Base-by-base conservation (phyloP, 2,797 vertebrate species). In the Notoglanidium macrostoma region DNA sequence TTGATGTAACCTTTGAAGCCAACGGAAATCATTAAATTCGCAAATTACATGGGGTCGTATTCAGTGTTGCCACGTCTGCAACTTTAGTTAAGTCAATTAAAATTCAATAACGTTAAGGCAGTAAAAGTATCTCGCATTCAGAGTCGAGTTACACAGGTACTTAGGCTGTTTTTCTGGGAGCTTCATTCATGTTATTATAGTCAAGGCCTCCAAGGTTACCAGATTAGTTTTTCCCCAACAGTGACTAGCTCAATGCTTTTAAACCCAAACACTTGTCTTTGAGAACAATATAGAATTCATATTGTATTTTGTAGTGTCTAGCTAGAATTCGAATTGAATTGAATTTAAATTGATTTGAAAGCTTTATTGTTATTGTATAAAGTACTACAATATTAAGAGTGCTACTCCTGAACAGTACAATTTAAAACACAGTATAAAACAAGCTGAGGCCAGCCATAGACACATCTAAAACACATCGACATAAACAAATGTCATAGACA, bases 1-100 rank as follows among this genome's bases (percentile, higher is more conserved):
- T 84, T 44, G 83, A 76, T 85, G 77, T 89, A 77, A 81, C 82
- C 76, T 89, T 79, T 76, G 59, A 55, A 82, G 65, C 65, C 70
- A 84, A 44, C 2, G 29, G 67, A 84, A 84, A 84, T 70, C 83
- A 59, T 84, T 84, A 84, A 84, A 73, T 26, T 32, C 5, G 2
- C 54, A 84, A 73, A 84, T 84, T 57, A 72, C 82, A 72, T n/a
- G 26, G 63, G 44, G 67, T 70, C 29, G 19, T 72, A 72, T 72
- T 72, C 51, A 17, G 83, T 57, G 83, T 59, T 59, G 83, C 83
- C 10, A 19, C 67, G 23, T 84, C 67, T 72, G 83, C 83, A 11
- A 35, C 32, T 84, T 84, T 57, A 84, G 67, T n/a, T 84, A 57
- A 73, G 83, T 84, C 83, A 72, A 84, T 84, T 84, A 84, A 84